Evolutionary conservation across 2,888 invertebrate species (phyloP).

Genomic region (Coleophora deauratella): DNA sequence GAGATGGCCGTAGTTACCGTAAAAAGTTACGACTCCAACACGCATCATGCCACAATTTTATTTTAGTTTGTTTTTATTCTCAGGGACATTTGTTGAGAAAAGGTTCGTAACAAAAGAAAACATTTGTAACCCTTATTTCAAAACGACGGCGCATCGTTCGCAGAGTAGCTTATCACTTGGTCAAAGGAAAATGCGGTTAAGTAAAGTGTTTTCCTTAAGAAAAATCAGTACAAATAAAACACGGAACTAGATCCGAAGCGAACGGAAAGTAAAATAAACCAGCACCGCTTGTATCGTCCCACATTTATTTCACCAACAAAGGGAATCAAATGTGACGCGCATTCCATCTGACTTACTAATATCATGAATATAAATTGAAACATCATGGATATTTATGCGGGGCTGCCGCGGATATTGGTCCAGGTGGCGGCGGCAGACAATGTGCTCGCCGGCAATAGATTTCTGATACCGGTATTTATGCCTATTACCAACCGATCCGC

Average conservation of each 20-base stretch:
- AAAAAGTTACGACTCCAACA: no score
- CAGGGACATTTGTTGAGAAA: no score
- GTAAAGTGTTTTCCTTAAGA: no score
- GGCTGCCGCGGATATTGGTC: conserved; percentile 57
- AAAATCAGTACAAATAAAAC: background rate
- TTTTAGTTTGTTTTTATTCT: no score
- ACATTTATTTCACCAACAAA: conserved; percentile 61
- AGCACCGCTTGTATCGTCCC: conserved; percentile 11
- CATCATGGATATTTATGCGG: conserved; percentile 69
- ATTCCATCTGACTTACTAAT: conserved; percentile 66
- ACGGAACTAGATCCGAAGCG: background rate
- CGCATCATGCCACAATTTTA: background rate
- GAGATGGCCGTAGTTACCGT: background rate
- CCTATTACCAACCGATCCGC: conserved; percentile 62
- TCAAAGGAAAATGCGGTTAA: no score
- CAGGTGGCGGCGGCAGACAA: conserved; percentile 53
- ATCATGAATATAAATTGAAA: conserved; percentile 73
- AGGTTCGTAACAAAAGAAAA: no score
- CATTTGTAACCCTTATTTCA: no score
- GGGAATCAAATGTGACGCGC: conserved; percentile 67
- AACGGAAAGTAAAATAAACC: conserved; percentile 4
- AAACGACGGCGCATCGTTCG: no score
- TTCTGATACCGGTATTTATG: conserved; percentile 67
- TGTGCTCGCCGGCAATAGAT: conserved; percentile 61
- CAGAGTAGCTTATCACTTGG: no score